Conservation (phyloP, 2,113 vertebrate species). For the Tragelaphus imberbis region DNA sequence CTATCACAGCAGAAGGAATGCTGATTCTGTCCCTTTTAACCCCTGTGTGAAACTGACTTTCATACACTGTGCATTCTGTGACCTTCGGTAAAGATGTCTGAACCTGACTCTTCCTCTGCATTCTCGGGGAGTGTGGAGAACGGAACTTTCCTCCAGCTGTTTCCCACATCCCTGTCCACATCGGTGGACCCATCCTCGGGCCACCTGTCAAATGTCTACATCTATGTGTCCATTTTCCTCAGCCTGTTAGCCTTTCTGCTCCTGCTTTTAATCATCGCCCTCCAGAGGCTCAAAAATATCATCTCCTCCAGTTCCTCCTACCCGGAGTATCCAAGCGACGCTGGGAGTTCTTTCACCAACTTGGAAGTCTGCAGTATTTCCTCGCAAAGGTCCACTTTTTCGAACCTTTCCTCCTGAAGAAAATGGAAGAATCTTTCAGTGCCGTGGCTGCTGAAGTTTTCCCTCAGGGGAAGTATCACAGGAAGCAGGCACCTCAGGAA, state of each 20-base stretch:
- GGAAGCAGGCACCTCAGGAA: conserved; percentile 52
- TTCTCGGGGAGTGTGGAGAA: conserved; percentile 82
- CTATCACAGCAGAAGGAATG: not conserved
- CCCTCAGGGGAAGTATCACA: conserved; percentile 42
- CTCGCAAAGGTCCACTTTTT: conserved; percentile 91
- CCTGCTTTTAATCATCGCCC: conserved; percentile 91
- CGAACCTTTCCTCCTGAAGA: conserved; percentile 89
- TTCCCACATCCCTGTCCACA: conserved; percentile 88
- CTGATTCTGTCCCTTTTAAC: conserved; percentile 15
- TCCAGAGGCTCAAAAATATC: conserved; percentile 97
- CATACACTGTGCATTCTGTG: no score
- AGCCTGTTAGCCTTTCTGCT: conserved; percentile 94
- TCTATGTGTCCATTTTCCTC: conserved; percentile 97
- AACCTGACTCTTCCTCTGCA: conserved; percentile 71
- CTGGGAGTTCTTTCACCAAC: conserved; percentile 96
- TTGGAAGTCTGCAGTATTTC: conserved; percentile 97
- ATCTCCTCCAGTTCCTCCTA: conserved; percentile 94
- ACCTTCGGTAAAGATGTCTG: conserved; percentile 75
- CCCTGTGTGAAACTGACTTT: conserved; percentile 25
- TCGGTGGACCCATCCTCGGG: conserved; percentile 84
- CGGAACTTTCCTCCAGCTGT: conserved; percentile 88
- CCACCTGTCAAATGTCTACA: conserved; percentile 87
- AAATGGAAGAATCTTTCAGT: not conserved
- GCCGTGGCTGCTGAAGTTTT: conserved; percentile 8
- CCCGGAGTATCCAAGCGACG: conserved; percentile 91